phyloP scores from a whole-genome alignment of 2,888 invertebrate genomes.

The Caenorhabditis panamensis region DNA sequence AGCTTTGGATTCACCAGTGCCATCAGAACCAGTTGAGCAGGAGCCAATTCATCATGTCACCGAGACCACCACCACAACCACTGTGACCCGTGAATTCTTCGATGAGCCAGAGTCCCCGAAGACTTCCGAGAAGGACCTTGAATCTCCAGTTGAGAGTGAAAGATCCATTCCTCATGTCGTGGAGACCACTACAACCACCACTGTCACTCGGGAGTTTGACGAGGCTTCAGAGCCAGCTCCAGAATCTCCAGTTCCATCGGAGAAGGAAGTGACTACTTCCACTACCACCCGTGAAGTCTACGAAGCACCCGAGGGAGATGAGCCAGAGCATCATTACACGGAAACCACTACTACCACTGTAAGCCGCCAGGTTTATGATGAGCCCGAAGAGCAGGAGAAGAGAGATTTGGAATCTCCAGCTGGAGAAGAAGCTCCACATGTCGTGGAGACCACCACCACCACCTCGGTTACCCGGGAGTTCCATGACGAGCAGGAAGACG shows the following conservation, averaged over 20 bases:
- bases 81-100: slow-evolving; percentile 26
- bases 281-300: slow-evolving; percentile 15
- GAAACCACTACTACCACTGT: slow-evolving; percentile 41
- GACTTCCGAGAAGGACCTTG: background rate
- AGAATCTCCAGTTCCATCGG: slow-evolving; percentile 29
- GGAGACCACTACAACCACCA: slow-evolving; percentile 32
- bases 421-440: background rate
- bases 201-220: slow-evolving; percentile 2
- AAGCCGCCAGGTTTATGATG: slow-evolving; percentile 23
- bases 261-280: slow-evolving; percentile 8
- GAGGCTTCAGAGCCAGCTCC: slow-evolving; percentile 10
- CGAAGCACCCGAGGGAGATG: slow-evolving; percentile 11
- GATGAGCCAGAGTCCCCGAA: slow-evolving; percentile 12
- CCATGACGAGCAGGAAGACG: background rate
- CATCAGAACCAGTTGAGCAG: background rate
- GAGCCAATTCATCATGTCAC: slow-evolving; percentile 35
- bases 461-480: slow-evolving; percentile 31
- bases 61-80: slow-evolving; percentile 37
- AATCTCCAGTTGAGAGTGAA: slow-evolving; percentile 17
- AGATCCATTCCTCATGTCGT: slow-evolving; percentile 6
- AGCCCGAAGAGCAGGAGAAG: slow-evolving; percentile 25
- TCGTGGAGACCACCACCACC: slow-evolving; percentile 32
- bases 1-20: slow-evolving; percentile 11
- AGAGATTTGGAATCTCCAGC: background rate
- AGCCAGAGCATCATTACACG: slow-evolving; percentile 35